Evolutionary conservation across 1,140 invertebrate genomes (phyloP).

Genomic region (Drosophila navojoa): DNA sequence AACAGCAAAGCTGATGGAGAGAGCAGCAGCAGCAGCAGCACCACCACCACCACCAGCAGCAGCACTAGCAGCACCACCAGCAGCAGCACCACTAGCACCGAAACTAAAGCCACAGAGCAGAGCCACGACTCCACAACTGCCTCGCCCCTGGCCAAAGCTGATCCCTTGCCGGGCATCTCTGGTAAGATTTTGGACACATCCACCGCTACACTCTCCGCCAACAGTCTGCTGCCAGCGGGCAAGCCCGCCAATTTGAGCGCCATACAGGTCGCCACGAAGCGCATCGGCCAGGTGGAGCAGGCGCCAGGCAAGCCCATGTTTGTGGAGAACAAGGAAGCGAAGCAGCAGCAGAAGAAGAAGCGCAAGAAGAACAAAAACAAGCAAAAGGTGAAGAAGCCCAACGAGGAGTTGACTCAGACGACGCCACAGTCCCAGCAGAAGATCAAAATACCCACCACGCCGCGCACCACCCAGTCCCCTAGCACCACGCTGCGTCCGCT

Average conservation of each 20-base stretch:
- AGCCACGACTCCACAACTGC: background rate
- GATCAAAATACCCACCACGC: conserved; percentile 73
- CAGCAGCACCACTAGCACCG: background rate
- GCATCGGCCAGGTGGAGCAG: conserved; percentile 72
- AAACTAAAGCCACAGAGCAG: conserved; percentile 15
- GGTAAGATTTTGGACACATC: conserved; percentile 59
- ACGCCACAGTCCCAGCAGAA: conserved; percentile 58
- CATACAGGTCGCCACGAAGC: conserved; percentile 64
- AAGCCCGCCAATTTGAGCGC: conserved; percentile 68
- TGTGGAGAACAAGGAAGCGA: conserved; percentile 79
- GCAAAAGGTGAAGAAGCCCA: conserved; percentile 84
- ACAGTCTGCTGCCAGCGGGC: conserved; percentile 67
- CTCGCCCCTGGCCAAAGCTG: conserved; percentile 22
- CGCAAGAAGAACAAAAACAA: conserved; percentile 74
- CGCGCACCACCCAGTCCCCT: conserved; percentile 53
- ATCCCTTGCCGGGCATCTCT: conserved; percentile 54
- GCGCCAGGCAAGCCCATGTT: conserved; percentile 62
- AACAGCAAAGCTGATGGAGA: conserved; percentile 48
- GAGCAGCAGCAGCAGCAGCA: background rate
- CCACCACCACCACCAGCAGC: background rate
- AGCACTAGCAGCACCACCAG: background rate
- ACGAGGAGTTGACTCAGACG: conserved; percentile 42
- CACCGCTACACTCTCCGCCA: conserved; percentile 59
- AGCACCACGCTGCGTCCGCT: conserved; percentile 44
- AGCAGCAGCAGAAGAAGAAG: conserved; percentile 79